phyloP scores from a whole-genome alignment of 2,888 invertebrate genomes.

The Merodon equestris region DNA sequence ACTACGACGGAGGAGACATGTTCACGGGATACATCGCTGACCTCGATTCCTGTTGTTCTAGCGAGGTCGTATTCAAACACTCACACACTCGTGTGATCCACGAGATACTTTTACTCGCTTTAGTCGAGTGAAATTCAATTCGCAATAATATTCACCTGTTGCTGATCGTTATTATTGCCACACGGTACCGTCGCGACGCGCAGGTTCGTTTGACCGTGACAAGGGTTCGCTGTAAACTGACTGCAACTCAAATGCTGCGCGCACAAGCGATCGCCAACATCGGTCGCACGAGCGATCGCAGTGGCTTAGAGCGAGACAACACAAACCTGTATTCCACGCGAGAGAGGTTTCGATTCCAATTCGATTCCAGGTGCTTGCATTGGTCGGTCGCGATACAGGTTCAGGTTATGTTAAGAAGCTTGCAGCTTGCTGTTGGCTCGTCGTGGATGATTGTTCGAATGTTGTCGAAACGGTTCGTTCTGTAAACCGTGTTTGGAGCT shows the following conservation, averaged over 20 bases:
- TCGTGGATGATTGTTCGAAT: too few species aligned
- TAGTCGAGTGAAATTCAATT: neutral
- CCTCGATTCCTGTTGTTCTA: conserved; percentile 58
- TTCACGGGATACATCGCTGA: conserved; percentile 62
- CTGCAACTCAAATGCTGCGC: conserved; percentile 26
- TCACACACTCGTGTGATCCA: conserved; percentile 6
- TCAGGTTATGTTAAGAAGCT: conserved; percentile 39
- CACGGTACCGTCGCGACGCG: conserved; percentile 64
- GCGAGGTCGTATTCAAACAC: conserved; percentile 44
- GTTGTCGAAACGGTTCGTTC: conserved; percentile 52
- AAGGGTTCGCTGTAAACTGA: conserved; percentile 65
- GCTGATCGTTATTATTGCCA: conserved; percentile 25
- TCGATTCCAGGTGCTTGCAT: conserved; percentile 40
- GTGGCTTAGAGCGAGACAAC: conserved; percentile 20
- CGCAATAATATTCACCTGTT: conserved; percentile 59
- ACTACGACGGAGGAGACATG: conserved; percentile 21
- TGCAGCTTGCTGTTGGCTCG: too few species aligned
- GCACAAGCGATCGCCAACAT: neutral
- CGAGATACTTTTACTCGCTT: conserved; percentile 22
- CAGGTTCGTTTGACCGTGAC: conserved; percentile 64
- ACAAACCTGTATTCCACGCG: conserved; percentile 44
- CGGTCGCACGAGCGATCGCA: conserved; percentile 10
- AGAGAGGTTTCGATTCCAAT: conserved; percentile 34
- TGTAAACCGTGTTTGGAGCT: conserved; percentile 10
- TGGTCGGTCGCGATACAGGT: conserved; percentile 13